Evolutionary conservation across 2,113 vertebrate genomes (phyloP).

Genomic region (Urocolius indicus): DNA sequence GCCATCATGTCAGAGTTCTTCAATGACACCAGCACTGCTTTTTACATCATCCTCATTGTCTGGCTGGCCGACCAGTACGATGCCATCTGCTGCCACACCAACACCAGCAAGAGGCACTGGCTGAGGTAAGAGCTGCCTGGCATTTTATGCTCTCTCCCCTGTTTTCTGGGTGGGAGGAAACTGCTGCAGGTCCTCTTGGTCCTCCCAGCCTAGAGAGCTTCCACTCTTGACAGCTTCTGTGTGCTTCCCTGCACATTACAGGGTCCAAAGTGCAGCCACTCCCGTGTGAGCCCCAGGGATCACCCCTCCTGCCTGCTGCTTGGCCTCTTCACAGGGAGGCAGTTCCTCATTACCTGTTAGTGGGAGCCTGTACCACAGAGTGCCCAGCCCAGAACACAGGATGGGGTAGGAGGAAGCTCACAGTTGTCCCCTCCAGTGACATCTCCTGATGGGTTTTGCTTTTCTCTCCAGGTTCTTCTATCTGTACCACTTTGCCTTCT

Average conservation of each 20-base stretch:
- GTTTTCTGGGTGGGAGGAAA: too few species aligned
- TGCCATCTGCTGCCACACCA: slow-evolving; percentile 97
- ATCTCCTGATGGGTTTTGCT: neutral
- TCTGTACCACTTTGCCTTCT: slow-evolving; percentile 98
- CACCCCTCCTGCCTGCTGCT: neutral
- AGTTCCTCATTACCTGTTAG: neutral
- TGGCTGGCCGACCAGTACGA: slow-evolving; percentile 98
- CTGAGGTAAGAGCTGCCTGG: slow-evolving; percentile 80
- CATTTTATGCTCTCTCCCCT: neutral
- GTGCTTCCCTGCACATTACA: accelerated
- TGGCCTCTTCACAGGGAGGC: neutral
- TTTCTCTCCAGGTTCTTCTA: slow-evolving; percentile 91
- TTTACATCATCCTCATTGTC: slow-evolving; percentile 99
- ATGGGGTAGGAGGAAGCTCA: neutral
- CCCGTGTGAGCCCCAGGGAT: neutral
- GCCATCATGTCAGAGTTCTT: slow-evolving; percentile 99
- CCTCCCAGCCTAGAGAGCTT: accelerated
- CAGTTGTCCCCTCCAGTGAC: accelerated
- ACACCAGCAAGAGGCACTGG: slow-evolving; percentile 97
- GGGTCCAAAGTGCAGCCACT: neutral
- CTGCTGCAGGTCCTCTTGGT: accelerated
- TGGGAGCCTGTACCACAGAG: neutral
- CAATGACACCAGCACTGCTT: slow-evolving; percentile 96
- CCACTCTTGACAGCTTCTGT: accelerated
- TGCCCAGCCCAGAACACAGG: neutral